These are phyloP conservation scores for Tiliacea aurago DNA, from an alignment of 2,888 invertebrate genomes.

Conservation along the genomic window DNA sequence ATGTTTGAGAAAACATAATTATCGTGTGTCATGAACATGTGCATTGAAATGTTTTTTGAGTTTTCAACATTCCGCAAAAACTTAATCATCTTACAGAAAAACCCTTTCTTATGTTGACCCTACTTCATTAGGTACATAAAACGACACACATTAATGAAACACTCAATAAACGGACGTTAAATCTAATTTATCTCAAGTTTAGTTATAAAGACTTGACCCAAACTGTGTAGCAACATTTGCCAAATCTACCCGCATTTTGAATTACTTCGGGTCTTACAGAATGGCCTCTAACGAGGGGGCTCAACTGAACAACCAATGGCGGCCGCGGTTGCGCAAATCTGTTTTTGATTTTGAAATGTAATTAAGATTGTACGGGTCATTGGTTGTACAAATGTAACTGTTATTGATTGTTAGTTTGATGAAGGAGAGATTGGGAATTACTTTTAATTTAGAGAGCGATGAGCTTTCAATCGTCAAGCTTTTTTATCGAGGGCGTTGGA, in stretches of 20 bases:
- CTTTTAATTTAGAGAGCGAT: background rate
- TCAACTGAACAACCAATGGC: slow-evolving; percentile 42
- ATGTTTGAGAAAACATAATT: too few species aligned
- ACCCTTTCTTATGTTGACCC: background rate
- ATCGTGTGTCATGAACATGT: too few species aligned
- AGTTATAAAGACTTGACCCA: slow-evolving; percentile 26
- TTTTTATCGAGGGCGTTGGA: background rate
- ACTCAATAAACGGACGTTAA: slow-evolving; percentile 30
- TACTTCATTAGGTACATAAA: background rate
- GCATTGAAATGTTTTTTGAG: too few species aligned
- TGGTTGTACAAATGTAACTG: slow-evolving; percentile 9
- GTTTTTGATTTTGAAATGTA: slow-evolving; percentile 51
- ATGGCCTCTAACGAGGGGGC: slow-evolving; percentile 38
- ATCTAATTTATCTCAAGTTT: slow-evolving; percentile 52
- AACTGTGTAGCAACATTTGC: slow-evolving; percentile 38
- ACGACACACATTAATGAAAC: slow-evolving; percentile 7
- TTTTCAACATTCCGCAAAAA: background rate
- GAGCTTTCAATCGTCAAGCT: too few species aligned
- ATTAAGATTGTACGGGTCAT: slow-evolving; percentile 23
- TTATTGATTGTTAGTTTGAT: slow-evolving; percentile 3
- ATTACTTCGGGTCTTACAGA: slow-evolving; percentile 35
- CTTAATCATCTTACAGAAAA: background rate
- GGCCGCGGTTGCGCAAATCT: slow-evolving; percentile 33
- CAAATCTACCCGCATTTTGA: slow-evolving; percentile 31
- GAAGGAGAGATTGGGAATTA: background rate